These are phyloP conservation scores for Drosophila melanica DNA, from an alignment of 1,140 invertebrate species.

Conservation along the genomic window DNA sequence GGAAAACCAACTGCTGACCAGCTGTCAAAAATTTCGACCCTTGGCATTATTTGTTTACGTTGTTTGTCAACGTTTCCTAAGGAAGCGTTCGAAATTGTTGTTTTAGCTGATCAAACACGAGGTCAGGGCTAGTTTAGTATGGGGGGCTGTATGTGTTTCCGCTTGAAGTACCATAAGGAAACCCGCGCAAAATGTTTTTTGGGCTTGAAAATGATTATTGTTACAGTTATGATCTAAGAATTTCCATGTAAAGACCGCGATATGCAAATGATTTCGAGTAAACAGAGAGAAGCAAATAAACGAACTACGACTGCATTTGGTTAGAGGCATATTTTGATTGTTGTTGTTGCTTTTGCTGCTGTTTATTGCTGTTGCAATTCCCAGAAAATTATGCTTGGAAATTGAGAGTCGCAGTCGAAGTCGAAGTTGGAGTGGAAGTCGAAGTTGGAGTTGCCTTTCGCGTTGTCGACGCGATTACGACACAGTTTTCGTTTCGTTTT, in stretches of 20 bases:
- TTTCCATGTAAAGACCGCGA: conserved; percentile 51
- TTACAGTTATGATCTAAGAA: conserved; percentile 34
- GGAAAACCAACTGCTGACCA: conserved; percentile 26
- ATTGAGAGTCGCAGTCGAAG: conserved; percentile 49
- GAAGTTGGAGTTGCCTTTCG: conserved; percentile 43
- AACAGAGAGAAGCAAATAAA: conserved; percentile 39
- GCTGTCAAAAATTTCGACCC: conserved; percentile 38
- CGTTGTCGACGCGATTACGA: conserved; percentile 64
- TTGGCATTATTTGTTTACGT: background rate
- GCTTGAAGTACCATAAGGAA: conserved; percentile 12
- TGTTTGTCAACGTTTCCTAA: conserved; percentile 45
- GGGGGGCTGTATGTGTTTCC: conserved; percentile 13
- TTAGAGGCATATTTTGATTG: conserved; percentile 29
- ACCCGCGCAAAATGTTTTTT: conserved; percentile 2
- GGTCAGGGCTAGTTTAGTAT: background rate
- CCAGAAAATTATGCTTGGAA: conserved; percentile 67
- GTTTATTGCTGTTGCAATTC: conserved; percentile 50
- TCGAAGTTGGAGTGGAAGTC: conserved; percentile 13
- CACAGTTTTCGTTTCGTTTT: conserved; percentile 72
- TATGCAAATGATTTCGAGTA: conserved; percentile 57
- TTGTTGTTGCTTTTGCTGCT: conserved; percentile 17
- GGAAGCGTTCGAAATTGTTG: conserved; percentile 34
- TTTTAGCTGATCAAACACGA: conserved; percentile 27
- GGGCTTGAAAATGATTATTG: conserved; percentile 28
- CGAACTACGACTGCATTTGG: conserved; percentile 46